phyloP scores from a whole-genome alignment of 2,888 invertebrate genomes.

The Siphlonurus alternatus region DNA sequence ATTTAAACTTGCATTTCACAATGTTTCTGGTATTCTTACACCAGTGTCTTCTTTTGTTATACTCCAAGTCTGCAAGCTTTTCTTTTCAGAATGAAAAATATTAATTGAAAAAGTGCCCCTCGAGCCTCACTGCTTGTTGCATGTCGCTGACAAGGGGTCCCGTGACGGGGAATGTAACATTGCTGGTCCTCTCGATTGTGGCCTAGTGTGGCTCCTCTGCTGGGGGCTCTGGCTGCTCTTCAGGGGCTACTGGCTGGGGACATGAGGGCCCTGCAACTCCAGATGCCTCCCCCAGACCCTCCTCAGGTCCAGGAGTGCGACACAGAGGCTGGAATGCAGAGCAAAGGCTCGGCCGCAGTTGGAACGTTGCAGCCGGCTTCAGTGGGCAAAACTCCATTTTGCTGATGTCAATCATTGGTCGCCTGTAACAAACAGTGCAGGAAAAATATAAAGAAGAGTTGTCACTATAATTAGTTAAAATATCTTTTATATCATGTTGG shows the following conservation, averaged over 20 bases:
- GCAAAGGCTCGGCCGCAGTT: constrained; percentile 59
- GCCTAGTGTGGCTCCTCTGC: neutral
- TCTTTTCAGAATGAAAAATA: no score
- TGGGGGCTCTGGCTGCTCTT: neutral
- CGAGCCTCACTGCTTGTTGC: no score
- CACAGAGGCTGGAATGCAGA: constrained; percentile 57
- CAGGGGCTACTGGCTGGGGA: neutral
- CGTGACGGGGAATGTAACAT: neutral
- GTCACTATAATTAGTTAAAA: no score
- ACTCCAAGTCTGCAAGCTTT: no score
- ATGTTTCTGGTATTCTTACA: neutral
- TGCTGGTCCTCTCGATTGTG: constrained; percentile 1
- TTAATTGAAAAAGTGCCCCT: no score
- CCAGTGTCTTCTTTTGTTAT: no score
- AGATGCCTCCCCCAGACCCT: neutral
- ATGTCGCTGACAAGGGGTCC: no score
- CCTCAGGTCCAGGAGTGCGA: neutral
- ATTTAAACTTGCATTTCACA: neutral
- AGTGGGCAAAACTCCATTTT: constrained; percentile 29
- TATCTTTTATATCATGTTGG: no score
- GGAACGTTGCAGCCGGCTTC: constrained; percentile 54
- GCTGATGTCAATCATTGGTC: constrained; percentile 30
- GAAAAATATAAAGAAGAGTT: no score
- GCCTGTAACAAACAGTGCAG: constrained; percentile 19
- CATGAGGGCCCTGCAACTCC: neutral